Conservation (phyloP, 2,888 invertebrate genomes). For the Phaedon cochleariae region DNA sequence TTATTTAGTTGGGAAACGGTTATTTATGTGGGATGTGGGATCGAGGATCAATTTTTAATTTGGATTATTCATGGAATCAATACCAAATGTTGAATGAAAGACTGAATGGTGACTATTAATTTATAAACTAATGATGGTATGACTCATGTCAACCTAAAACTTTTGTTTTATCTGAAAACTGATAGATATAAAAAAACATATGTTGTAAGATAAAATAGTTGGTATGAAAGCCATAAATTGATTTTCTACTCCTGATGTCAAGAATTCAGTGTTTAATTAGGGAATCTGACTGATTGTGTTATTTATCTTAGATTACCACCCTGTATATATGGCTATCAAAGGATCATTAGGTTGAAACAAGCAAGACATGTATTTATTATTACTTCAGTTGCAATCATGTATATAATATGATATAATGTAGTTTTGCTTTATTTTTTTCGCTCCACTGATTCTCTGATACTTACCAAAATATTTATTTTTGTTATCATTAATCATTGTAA, state of each 20-base stretch:
- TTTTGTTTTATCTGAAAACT: too few relatives aligned
- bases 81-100: slow-evolving; percentile 4
- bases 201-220: too few relatives aligned
- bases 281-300: not conserved
- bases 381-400: slow-evolving; percentile 11
- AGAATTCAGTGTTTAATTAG: not conserved
- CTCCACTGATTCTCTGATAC: slow-evolving; percentile 17
- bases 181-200: too few relatives aligned
- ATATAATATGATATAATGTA: slow-evolving; percentile 23
- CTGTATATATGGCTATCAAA: slow-evolving; percentile 19
- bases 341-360: not conserved
- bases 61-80: not conserved
- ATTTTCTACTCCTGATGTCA: not conserved
- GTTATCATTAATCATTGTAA: slow-evolving; percentile 21
- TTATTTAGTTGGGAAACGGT: too few relatives aligned
- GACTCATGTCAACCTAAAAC: too few relatives aligned
- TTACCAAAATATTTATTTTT: slow-evolving; percentile 31
- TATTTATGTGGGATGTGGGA: not conserved
- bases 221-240: too few relatives aligned
- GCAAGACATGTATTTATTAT: slow-evolving; percentile 14
- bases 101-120: too few relatives aligned
- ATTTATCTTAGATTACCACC: not conserved
- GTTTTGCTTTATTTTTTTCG: slow-evolving; percentile 8
- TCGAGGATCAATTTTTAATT: not conserved
- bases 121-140: too few relatives aligned